Base-by-base conservation (phyloP, 1,140 invertebrate species). In the Pseudomyrmex concolor region DNA sequence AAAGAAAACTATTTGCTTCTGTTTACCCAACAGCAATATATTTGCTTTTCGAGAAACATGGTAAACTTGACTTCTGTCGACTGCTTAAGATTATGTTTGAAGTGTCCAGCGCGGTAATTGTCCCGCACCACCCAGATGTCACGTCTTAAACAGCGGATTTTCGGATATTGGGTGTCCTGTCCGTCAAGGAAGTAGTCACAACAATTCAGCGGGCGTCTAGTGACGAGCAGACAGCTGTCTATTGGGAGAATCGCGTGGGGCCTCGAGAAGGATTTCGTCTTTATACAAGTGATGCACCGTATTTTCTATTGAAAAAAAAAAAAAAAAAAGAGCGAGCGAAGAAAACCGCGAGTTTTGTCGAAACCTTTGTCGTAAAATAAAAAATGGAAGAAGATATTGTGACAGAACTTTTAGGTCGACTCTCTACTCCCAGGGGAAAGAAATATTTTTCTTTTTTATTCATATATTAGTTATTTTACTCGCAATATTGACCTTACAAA, bases 161-260 rank as follows among this genome's bases (percentile, higher is more conserved):
- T 63, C 25, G 59, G 10, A 54, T 59, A 60, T 85, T 45, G 57
- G 86, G 19, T 59, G 63, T 89, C 86, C 85, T 91, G 87, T 90
- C 88, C 83, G 66, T 92, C 92, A 91, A 91, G 86, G 85, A 84
- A 77, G 83, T 57, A 90, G 88, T 92, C 91, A 91, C 86, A 92
- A 91, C 92, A 92, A 89, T 88, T 62, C 85, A 55, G 77, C 86
- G 85, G 87, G 83, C 77, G 87, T 81, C 74, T 86, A 80, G 67
- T 84, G 76, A 81, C 71, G 72, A 84, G 83, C 71, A 54, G 85
- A 89, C 88, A 89, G 87, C 87, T 89, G 84, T 86, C 88, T 63
- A 84, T 89, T 84, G 70, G 60, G 34, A 70, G 67, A 43, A 66
- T 68, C 83, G 51, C 57, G 55, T 54, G 63, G 62, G 48, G 34